Evolutionary conservation across 2,797 vertebrate genomes (phyloP), one percentile per base, ranked within the genome.

Genomic region (Phoeniculus purpureus): DNA sequence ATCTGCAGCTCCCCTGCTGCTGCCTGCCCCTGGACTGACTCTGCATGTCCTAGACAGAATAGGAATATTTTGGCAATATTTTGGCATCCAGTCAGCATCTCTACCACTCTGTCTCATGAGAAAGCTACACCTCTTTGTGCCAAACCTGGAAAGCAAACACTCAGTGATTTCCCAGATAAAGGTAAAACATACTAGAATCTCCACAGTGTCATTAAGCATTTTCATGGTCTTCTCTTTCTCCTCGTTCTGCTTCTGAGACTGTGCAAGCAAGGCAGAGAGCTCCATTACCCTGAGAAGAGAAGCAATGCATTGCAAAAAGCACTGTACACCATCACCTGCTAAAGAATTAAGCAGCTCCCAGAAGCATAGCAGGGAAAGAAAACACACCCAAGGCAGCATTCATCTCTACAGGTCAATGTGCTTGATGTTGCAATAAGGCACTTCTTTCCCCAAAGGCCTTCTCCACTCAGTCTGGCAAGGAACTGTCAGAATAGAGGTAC

Each of bases 261-360:
- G 92, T 80, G 96, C 96, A 81, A 99, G 97, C 6, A 97, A 96
- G 91, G 65, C 79, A 74, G 97, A 97, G 50, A 98, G 97, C 89
- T 98, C 98, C 2, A 93, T 85, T 29, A 98, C 97, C 96, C 98
- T 99, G 89, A 78, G 92, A 93, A 96, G 83, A 97, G 70, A 95
- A 93, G 78, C 92, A 76, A 18, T 8, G 93, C 84, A 62, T 89
- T 62, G 93, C 86, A 85, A 92, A 82, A 93, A 94, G 78, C 82
- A 77, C 4, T 37, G 82, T 78, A 74, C 47, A 51, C 88, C 86
- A 81, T 29, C 60, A 60, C 58, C 64, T 70, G 75, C 45, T 87
- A 68, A 67, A 86, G 48, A 81, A 66, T n/a, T 48, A 51, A 40
- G 61, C 76, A 71, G 50, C 59, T 81, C 85, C 65, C 85, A 32